Base-by-base conservation (phyloP, 2,113 vertebrate genomes). In the Clinocottus analis region DNA sequence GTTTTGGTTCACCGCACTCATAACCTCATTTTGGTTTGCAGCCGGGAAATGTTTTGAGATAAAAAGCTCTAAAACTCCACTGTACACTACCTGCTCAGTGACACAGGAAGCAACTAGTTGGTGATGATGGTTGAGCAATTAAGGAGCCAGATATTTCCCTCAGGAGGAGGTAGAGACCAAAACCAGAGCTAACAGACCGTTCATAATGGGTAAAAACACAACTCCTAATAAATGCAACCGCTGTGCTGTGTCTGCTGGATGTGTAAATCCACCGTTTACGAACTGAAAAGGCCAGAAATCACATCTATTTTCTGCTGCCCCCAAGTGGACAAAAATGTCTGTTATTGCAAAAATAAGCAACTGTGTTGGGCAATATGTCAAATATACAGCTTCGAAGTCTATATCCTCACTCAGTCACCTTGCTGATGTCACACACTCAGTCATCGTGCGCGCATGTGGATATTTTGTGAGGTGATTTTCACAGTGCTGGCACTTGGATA, bases 391-490 rank as follows among this genome's bases (percentile, higher is more conserved):
- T 77, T 14, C 29, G 5, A 37, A 19, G 21, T 49, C 7, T 11
- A 27, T 58, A 19, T 51, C 49, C 35, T 58, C 58, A 74, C 58
- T 37, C 49, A 31, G 17, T 49, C 61, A 17, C 47, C n/a, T n/a
- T n/a, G n/a, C n/a, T n/a, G n/a, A 21, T 16, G n/a, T 10, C 64
- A 37, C 51, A n/a, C 58, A 74, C 58, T 37, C 49, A 31, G 17
- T 49, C 61, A 17, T 21, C 10, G 12, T 27, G 35, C 7, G 27
- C 29, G 56, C 25, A 56, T 67, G 14, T 45, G 49, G 12, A 67
- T 64, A 21, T 35, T 79, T 64, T 61, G 3, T 47, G n/a, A n/a
- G n/a, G 11, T 27, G 53, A 56, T 56, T 77, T 60, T 51, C n/a
- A 53, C 43, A 43, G 23, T 10, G 16, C 33, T 63, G 43, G 11